phyloP scores from a whole-genome alignment of 2,888 invertebrate species.

The Trissolcus brochymenae region DNA sequence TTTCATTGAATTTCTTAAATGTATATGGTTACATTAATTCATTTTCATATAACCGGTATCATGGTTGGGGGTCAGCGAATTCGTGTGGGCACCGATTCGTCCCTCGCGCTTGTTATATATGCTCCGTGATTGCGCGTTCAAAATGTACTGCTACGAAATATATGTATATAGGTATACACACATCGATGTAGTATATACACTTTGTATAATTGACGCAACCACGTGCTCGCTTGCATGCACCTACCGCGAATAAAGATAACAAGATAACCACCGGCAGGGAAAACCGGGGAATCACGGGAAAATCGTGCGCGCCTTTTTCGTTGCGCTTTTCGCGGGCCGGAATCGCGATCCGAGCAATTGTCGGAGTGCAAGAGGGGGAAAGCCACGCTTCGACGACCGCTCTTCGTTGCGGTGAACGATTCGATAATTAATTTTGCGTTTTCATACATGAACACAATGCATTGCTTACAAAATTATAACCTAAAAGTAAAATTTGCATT shows the following conservation, averaged over 20 bases:
- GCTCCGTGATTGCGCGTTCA: slow-evolving; percentile 37
- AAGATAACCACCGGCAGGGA: slow-evolving; percentile 25
- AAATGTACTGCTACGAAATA: slow-evolving; percentile 8
- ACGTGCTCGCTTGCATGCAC: slow-evolving; percentile 50
- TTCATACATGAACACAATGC: slow-evolving; percentile 3
- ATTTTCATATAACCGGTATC: slow-evolving; percentile 63
- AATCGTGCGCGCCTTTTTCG: slow-evolving; percentile 40
- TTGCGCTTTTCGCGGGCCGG: slow-evolving; percentile 44
- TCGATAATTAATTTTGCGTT: slow-evolving; percentile 18
- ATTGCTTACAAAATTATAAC: too few species aligned
- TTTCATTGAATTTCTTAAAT: neutral
- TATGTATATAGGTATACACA: slow-evolving; percentile 2
- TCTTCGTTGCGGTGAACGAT: slow-evolving; percentile 8
- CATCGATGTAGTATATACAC: slow-evolving; percentile 10
- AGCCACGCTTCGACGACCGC: slow-evolving; percentile 16
- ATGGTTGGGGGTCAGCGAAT: slow-evolving; percentile 62
- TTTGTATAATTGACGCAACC: slow-evolving; percentile 46
- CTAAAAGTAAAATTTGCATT: neutral
- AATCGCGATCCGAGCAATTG: slow-evolving; percentile 29
- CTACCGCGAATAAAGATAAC: slow-evolving; percentile 31
- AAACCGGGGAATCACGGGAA: slow-evolving; percentile 29
- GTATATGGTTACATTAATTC: slow-evolving; percentile 66
- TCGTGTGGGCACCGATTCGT: slow-evolving; percentile 64
- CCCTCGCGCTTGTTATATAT: slow-evolving; percentile 55
- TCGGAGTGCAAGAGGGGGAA: slow-evolving; percentile 20